Percentiles rank a stretch among this genome's conserved stretches.
Conservation (phyloP, 2,797 vertebrate genomes). For the Crax fasciolata region DNA sequence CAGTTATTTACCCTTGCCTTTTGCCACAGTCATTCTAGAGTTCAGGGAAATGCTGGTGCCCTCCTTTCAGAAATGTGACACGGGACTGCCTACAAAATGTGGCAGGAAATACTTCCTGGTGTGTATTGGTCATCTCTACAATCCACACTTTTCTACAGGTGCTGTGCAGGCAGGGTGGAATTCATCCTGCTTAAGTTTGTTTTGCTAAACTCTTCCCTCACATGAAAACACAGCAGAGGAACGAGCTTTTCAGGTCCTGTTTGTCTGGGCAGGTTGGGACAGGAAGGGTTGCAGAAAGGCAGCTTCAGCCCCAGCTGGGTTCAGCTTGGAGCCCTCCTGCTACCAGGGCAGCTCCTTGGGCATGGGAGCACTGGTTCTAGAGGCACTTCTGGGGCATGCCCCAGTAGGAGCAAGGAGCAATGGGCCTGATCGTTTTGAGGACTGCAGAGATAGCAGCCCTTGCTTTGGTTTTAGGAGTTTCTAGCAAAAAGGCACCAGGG, state of each 20-base stretch:
- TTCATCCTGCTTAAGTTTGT: not conserved
- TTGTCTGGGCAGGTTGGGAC: constrained; percentile 13
- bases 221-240: not conserved
- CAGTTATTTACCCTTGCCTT: not conserved
- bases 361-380: not conserved
- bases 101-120: not conserved
- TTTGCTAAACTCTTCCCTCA: constrained; percentile 5
- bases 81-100: not conserved
- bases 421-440: not conserved
- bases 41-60: not conserved
- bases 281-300: not conserved
- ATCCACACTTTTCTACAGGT: not conserved
- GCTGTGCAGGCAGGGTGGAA: not conserved
- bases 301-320: not conserved
- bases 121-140: not conserved
- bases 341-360: rapidly evolving
- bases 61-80: not conserved
- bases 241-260: not conserved
- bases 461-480: not conserved
- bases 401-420: not conserved
- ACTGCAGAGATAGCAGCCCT: not conserved
- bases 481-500: not conserved
- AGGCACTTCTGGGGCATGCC: not conserved
- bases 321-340: not conserved
- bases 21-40: not conserved